Evolutionary conservation across 2,888 invertebrate species (phyloP), one percentile per base, ranked within the genome.

Genomic region (Pammene fasciana): DNA sequence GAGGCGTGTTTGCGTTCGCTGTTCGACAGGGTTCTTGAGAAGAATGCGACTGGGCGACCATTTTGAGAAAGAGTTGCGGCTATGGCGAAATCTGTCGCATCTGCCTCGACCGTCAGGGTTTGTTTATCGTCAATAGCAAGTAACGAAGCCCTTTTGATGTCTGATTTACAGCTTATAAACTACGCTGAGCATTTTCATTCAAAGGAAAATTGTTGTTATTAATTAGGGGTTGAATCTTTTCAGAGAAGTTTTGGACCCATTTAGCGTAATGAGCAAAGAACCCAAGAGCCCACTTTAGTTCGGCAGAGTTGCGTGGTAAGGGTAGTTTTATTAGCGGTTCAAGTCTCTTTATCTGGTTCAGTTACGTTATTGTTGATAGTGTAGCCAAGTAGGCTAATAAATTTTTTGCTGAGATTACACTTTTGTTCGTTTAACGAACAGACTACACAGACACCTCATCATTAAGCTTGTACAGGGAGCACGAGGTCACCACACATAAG

Each of bases 191-290:
- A 36, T 36, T 36, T 36, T 36, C 36, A 26, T 9, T 16, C 72
- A 74, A 71, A 6, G 11, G 4, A 68, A 55, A 1, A 50, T 9
- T 18, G 18, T n/a, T 9, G 73, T 46, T 11, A 38, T 9, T n/a
- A 55, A 43, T 26, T 70, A 71, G 41, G 0, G 66, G 46, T 36
- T 48, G 13, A n/a, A 70, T 71, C 18, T 55, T 67, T 8, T 38
- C 54, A 10, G 72, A 72, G 41, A 72, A 73, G 16, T 72, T 73
- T 0, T 26, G 60, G 4, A 73, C 60, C 73, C 72, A 75, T 66
- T 61, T 72, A 0, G 70, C 55, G 41, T 73, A 75, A 26, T 72
- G 73, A 13, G 72, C 73, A 43, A 75, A 73, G 6, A 75, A 6
- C 0, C 71, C 73, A 2, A 74, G 26, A 0, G 66, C 48, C 41